A percentile compares a stretch with the other conserved stretches of the same genome.
Evolutionary conservation across 2,113 vertebrate species (phyloP).

Genomic region (Psilopsiagon aurifrons): DNA sequence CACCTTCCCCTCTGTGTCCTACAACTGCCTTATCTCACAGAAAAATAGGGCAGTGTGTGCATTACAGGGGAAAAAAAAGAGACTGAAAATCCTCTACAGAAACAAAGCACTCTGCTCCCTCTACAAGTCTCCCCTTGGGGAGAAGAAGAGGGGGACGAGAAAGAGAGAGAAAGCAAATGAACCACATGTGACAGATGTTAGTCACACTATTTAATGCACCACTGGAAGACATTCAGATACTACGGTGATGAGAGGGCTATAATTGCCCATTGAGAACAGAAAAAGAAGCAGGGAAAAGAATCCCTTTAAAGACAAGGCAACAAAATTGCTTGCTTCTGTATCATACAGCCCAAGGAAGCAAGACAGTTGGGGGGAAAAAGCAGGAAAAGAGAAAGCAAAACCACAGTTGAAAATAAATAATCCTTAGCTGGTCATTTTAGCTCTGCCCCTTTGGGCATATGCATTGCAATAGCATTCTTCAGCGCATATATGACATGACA

Average conservation of each 20-base stretch:
- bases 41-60: conserved; percentile 39
- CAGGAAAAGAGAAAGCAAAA: neutral
- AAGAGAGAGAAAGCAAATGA: conserved; percentile 35
- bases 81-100: conserved; percentile 18
- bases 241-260: neutral
- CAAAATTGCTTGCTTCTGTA: neutral
- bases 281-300: conserved; percentile 14
- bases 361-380: fast-evolving
- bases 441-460: conserved; percentile 49
- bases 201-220: conserved; percentile 65
- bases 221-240: conserved; percentile 64
- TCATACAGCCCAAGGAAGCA: neutral
- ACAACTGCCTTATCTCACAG: conserved; percentile 31
- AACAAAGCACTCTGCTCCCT: conserved; percentile 29
- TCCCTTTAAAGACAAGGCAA: neutral
- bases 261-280: neutral
- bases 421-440: conserved; percentile 28
- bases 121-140: conserved; percentile 50
- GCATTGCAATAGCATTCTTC: conserved; percentile 36
- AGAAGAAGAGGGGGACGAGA: conserved; percentile 37
- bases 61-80: neutral
- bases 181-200: conserved; percentile 69
- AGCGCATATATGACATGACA: conserved; percentile 35
- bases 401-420: conserved; percentile 13
- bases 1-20: conserved; percentile 7